These are phyloP conservation scores for Atta cephalotes DNA, from an alignment of 1,140 invertebrate species.

Conservation along the genomic window DNA sequence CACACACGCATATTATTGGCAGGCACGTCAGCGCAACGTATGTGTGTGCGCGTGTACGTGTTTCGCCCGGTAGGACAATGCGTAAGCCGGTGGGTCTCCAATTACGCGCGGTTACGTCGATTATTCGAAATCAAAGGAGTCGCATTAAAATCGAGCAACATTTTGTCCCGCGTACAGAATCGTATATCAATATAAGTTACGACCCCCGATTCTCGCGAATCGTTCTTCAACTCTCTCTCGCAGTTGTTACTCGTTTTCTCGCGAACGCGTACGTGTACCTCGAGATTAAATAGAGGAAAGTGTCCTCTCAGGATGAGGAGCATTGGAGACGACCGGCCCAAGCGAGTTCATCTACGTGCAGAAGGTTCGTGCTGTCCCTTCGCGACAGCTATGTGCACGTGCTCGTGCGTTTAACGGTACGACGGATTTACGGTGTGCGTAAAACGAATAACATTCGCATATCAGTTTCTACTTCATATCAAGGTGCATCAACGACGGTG, in stretches of 20 bases:
- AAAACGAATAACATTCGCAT: slow-evolving; percentile 55
- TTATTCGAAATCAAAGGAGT: slow-evolving; percentile 27
- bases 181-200: not conserved
- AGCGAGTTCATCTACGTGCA: slow-evolving; percentile 27
- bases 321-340: slow-evolving; percentile 36
- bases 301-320: not conserved
- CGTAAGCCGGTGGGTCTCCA: slow-evolving; percentile 50
- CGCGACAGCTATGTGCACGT: slow-evolving; percentile 40
- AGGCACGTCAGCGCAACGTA: slow-evolving; percentile 37
- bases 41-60: slow-evolving; percentile 25
- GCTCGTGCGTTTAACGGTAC: slow-evolving; percentile 15
- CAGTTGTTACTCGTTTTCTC: not conserved
- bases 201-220: too few species aligned
- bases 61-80: slow-evolving; percentile 36
- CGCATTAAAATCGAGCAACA: not conserved
- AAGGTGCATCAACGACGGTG: slow-evolving; percentile 58
- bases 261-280: not conserved
- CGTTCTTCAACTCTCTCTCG: too few species aligned
- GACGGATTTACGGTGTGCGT: slow-evolving; percentile 28
- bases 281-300: not conserved
- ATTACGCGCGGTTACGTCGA: slow-evolving; percentile 22
- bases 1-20: slow-evolving; percentile 58
- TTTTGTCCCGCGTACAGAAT: not conserved
- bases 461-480: slow-evolving; percentile 61
- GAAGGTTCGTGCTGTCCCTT: slow-evolving; percentile 55